A percentile compares a stretch with the other conserved stretches of the same genome.
These are phyloP conservation scores for Corydoras maculifer DNA, from an alignment of 2,113 vertebrate species.

Conservation along the genomic window DNA sequence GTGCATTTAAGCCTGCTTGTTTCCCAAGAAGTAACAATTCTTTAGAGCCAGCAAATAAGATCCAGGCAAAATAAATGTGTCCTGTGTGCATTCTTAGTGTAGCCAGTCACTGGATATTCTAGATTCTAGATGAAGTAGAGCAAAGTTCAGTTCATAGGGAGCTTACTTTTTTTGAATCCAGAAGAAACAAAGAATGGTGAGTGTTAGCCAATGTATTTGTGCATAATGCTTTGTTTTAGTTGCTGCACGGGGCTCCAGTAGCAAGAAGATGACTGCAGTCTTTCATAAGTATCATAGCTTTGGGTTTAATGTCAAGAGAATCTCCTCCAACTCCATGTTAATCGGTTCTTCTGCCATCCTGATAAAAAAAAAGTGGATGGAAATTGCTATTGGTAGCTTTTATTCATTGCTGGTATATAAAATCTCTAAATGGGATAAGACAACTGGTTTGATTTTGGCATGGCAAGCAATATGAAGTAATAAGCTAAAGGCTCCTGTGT, in stretches of 20 bases:
- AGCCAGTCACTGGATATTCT: slow-evolving; percentile 17
- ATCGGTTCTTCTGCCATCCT: slow-evolving; percentile 9
- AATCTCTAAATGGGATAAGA: slow-evolving; percentile 30
- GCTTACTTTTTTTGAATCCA: slow-evolving; percentile 11
- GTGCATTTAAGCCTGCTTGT: slow-evolving; percentile 12
- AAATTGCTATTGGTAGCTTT: slow-evolving; percentile 12
- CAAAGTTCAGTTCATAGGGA: not conserved
- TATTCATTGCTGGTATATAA: slow-evolving; percentile 25
- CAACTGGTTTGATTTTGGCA: slow-evolving; percentile 8
- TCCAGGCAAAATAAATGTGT: slow-evolving; percentile 2
- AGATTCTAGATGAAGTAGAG: slow-evolving; percentile 13
- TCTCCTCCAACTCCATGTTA: slow-evolving; percentile 36
- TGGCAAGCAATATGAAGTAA: not conserved
- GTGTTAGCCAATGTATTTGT: slow-evolving; percentile 3
- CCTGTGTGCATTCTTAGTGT: slow-evolving; percentile 24
- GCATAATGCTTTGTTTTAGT: slow-evolving; percentile 16
- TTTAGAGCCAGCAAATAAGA: not conserved
- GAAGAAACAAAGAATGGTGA: slow-evolving; percentile 6
- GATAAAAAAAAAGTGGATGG: slow-evolving; percentile 20
- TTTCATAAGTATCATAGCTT: slow-evolving; percentile 27
- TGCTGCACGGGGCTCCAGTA: not conserved
- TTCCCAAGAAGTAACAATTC: not conserved
- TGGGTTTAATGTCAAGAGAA: slow-evolving; percentile 19
- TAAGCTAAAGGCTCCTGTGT: not conserved
- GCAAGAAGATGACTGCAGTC: slow-evolving; percentile 15